Evolutionary conservation across 2,113 vertebrate genomes (phyloP).

Genomic region (Conger conger): DNA sequence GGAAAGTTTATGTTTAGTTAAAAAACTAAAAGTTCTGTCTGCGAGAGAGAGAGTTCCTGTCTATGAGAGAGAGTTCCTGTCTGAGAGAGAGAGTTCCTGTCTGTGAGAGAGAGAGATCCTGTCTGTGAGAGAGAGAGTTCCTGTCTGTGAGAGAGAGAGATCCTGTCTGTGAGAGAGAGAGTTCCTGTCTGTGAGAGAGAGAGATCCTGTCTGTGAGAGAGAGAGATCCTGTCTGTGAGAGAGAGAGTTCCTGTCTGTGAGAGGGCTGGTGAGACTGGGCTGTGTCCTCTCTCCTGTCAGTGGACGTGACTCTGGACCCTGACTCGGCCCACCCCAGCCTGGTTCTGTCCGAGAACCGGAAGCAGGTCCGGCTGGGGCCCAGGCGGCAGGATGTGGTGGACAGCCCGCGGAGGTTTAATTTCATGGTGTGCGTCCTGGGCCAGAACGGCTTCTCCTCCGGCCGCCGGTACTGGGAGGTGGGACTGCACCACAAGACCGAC

Average conservation of each 20-base stretch:
- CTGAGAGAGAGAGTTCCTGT: no score
- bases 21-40: no score
- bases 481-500: neutral
- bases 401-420: constrained; percentile 7
- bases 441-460: constrained; percentile 23
- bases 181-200: no score
- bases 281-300: neutral
- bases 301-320: constrained; percentile 17
- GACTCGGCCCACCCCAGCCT: constrained; percentile 16
- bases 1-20: no score
- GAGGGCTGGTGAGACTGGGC: neutral
- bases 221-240: neutral
- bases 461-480: constrained; percentile 30
- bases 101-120: no score
- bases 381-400: neutral
- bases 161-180: no score
- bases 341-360: neutral
- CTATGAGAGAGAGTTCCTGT: no score
- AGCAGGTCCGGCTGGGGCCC: neutral
- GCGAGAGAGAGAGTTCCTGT: no score
- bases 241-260: neutral
- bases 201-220: neutral
- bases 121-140: no score
- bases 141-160: no score
- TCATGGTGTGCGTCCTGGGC: neutral